phyloP scores from a whole-genome alignment of 2,113 vertebrate genomes.

The Mobula hypostoma region DNA sequence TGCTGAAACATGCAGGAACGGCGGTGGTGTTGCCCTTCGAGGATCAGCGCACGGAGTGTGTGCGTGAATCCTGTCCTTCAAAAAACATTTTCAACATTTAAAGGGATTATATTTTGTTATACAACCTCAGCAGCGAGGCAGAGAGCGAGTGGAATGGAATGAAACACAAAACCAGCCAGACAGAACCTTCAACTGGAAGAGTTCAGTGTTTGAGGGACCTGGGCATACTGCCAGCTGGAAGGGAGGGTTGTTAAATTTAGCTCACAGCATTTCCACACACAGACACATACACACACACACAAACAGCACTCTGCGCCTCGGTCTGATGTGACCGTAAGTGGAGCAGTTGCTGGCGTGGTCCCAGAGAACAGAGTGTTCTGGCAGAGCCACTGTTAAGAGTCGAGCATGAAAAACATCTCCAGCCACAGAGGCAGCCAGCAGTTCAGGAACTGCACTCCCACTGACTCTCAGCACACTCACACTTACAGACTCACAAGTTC shows the following conservation, averaged over 20 bases:
- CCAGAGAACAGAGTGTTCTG: conserved; percentile 33
- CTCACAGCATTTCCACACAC: neutral
- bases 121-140: neutral
- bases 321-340: conserved; percentile 27
- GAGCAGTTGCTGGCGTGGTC: neutral
- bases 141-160: neutral
- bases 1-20: no score
- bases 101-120: conserved; percentile 15
- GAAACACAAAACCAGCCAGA: neutral
- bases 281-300: neutral
- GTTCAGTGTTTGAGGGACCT: neutral
- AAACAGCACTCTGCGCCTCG: neutral
- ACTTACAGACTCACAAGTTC: neutral
- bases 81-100: neutral
- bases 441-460: neutral
- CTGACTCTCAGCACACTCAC: neutral
- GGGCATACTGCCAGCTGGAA: neutral
- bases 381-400: neutral
- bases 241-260: conserved; percentile 21
- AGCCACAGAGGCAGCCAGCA: neutral
- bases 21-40: neutral
- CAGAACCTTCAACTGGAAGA: neutral
- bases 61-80: neutral
- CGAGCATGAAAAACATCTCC: neutral
- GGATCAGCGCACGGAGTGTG: neutral